phyloP scores from a whole-genome alignment of 2,888 invertebrate genomes.

The Nematopogon swammerdamellus region DNA sequence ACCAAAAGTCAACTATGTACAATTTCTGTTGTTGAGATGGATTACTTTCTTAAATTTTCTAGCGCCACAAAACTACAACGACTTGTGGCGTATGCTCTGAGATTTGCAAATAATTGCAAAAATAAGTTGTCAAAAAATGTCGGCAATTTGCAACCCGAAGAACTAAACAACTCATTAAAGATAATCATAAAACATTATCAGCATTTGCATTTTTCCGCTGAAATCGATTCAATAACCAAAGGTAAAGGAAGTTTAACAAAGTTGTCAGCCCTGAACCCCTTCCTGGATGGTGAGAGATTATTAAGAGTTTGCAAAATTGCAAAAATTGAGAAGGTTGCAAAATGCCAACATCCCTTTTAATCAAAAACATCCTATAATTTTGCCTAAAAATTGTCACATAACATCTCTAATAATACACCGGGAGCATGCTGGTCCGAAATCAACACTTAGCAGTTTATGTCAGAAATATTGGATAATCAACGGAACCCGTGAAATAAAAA shows the following conservation, averaged over 20 bases:
- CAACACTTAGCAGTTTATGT: constrained; percentile 9
- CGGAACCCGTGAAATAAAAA: constrained; percentile 10
- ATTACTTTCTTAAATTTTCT: too few species aligned
- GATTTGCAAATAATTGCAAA: background rate
- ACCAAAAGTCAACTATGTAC: too few species aligned
- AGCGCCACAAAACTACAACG: background rate
- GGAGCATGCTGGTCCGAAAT: constrained; percentile 12
- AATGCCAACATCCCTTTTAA: constrained; percentile 10
- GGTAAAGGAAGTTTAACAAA: background rate
- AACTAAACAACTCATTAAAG: too few species aligned
- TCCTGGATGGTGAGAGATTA: constrained; percentile 3
- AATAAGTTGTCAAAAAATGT: background rate
- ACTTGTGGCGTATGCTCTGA: background rate
- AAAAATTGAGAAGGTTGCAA: constrained; percentile 9
- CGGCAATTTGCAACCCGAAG: too few species aligned
- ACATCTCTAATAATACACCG: constrained; percentile 10
- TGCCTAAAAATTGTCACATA: constrained; percentile 9
- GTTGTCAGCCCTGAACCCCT: background rate
- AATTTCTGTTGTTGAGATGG: too few species aligned
- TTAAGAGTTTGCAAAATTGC: constrained; percentile 12
- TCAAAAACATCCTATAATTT: constrained; percentile 12
- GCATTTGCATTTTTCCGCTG: too few species aligned
- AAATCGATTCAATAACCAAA: too few species aligned
- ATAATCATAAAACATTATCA: too few species aligned
- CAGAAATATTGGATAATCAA: constrained; percentile 14